Evolutionary conservation across 2,888 invertebrate genomes (phyloP).

Genomic region (Cheilosia vernalis): DNA sequence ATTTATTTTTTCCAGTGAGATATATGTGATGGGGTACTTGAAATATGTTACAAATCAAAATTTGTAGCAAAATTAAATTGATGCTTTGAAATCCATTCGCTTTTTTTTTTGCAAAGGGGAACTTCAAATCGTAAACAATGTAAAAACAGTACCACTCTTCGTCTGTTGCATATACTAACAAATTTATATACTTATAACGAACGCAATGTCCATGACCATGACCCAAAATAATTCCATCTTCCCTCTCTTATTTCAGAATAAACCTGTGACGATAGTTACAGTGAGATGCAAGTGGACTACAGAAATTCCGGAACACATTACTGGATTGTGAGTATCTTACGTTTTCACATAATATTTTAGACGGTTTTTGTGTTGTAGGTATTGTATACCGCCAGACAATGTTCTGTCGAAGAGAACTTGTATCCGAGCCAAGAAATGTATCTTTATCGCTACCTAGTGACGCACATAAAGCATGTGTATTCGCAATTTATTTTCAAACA

Average conservation of each 20-base stretch:
- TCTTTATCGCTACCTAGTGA: conserved; percentile 20
- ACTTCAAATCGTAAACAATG: background rate
- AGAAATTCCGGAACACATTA: conserved; percentile 83
- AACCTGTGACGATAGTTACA: conserved; percentile 81
- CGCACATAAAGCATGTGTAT: conserved; percentile 38
- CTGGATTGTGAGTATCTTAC: conserved; percentile 83
- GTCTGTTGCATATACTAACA: background rate
- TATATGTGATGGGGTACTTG: too few species aligned
- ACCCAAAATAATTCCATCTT: conserved; percentile 40
- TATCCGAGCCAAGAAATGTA: conserved; percentile 38
- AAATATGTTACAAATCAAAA: too few species aligned
- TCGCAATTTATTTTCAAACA: conserved; percentile 27
- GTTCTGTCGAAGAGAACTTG: conserved; percentile 11
- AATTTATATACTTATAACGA: conserved; percentile 8
- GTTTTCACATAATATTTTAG: conserved; percentile 25
- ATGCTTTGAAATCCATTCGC: too few species aligned
- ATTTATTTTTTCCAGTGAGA: too few species aligned
- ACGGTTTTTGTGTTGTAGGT: background rate
- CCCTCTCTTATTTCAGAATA: conserved; percentile 77
- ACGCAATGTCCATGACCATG: conserved; percentile 31
- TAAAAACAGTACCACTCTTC: background rate
- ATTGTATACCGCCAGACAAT: background rate
- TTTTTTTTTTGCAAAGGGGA: too few species aligned
- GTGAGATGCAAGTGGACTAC: conserved; percentile 83
- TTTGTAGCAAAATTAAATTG: too few species aligned